A percentile compares a stretch with the other conserved stretches of the same genome.
Conservation (phyloP, 2,113 vertebrate genomes). For the Protobothrops mucrosquamatus region DNA sequence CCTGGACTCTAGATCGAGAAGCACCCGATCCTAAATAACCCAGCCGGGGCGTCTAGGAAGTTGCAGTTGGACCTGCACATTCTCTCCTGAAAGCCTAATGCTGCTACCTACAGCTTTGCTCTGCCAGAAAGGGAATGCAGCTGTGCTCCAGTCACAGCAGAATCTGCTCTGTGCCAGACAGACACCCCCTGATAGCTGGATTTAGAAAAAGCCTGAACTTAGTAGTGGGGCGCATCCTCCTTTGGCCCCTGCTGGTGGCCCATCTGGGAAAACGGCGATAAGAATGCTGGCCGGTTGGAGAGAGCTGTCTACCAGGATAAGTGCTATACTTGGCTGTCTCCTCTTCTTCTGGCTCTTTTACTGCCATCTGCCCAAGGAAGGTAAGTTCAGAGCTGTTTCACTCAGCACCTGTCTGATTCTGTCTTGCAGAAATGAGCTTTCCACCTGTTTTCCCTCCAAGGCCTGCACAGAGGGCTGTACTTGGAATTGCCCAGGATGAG, state of each 20-base stretch:
- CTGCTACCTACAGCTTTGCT: not conserved
- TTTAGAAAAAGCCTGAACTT: not conserved
- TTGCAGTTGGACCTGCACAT: not conserved
- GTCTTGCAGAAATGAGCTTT: not conserved
- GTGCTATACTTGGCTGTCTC: conserved; percentile 80
- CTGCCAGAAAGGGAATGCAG: not conserved
- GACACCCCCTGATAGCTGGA: not conserved
- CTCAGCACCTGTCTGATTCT: not conserved
- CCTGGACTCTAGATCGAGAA: not conserved
- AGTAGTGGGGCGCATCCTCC: not conserved
- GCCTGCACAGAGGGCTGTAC: no score
- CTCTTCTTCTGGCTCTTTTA: conserved; percentile 81
- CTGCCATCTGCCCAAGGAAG: conserved; percentile 80
- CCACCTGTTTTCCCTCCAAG: not conserved
- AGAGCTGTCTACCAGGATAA: conserved; percentile 78
- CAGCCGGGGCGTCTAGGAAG: not conserved
- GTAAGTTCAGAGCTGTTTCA: conserved; percentile 48
- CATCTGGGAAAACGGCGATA: conserved; percentile 39
- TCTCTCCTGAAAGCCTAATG: not conserved
- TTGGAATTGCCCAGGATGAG: not conserved
- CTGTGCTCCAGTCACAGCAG: not conserved
- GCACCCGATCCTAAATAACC: not conserved
- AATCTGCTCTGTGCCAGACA: not conserved
- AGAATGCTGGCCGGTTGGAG: conserved; percentile 80
- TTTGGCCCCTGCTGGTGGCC: conserved; percentile 5